Conservation (phyloP, 1,140 invertebrate genomes). For the Lepidurus couesii region DNA sequence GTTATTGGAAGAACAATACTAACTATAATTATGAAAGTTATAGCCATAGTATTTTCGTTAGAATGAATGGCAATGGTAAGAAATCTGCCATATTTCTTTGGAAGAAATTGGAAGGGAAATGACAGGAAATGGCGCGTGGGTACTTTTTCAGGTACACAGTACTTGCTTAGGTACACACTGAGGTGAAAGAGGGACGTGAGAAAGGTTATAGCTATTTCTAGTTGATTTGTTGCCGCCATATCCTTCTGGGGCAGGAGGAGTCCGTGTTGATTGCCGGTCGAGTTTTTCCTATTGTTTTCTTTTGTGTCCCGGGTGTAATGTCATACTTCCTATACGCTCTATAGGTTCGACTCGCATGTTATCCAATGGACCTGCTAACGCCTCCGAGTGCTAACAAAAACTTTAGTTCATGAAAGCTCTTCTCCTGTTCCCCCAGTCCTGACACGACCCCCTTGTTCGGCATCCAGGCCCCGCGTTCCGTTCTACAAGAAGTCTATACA, state of each 20-base stretch:
- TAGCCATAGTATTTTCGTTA: too few relatives aligned
- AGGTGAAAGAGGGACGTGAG: too few relatives aligned
- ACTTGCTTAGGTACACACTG: too few relatives aligned
- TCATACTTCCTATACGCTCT: not conserved
- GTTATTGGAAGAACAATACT: too few relatives aligned
- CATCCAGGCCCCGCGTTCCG: not conserved
- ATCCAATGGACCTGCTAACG: not conserved
- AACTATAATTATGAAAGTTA: too few relatives aligned
- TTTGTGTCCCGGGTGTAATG: not conserved
- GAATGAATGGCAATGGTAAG: too few relatives aligned
- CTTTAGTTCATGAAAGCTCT: conserved; percentile 8
- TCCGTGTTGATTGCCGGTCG: not conserved
- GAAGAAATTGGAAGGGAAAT: too few relatives aligned
- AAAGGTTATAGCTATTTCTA: not conserved
- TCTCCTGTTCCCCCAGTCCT: not conserved
- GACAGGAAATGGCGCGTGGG: too few relatives aligned
- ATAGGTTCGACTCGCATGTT: not conserved
- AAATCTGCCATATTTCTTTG: too few relatives aligned
- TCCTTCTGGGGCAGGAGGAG: not conserved
- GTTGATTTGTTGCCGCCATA: not conserved
- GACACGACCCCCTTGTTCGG: not conserved
- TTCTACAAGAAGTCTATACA: not conserved
- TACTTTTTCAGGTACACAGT: too few relatives aligned
- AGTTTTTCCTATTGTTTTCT: not conserved
- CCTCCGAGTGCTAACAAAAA: not conserved